Evolutionary conservation across 1,140 invertebrate species (phyloP).

Genomic region (Polypedilum pembai): DNA sequence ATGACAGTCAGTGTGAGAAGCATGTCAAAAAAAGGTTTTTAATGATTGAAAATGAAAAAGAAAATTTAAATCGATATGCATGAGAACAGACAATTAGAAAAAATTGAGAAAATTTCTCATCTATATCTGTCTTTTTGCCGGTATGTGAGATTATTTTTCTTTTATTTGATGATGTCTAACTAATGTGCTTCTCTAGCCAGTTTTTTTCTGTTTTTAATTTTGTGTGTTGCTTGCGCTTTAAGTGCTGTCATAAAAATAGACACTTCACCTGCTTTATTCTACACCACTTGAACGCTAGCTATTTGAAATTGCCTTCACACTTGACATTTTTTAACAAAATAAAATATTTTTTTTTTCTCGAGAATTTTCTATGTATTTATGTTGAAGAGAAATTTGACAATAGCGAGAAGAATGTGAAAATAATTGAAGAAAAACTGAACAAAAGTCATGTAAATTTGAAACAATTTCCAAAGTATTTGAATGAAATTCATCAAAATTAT

Average conservation of each 20-base stretch:
- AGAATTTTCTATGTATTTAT: too few species aligned
- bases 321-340: neutral
- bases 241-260: constrained; percentile 27
- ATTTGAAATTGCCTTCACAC: neutral
- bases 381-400: too few species aligned
- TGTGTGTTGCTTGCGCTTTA: neutral
- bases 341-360: too few species aligned
- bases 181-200: neutral
- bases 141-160: too few species aligned
- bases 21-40: too few species aligned
- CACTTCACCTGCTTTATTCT: constrained; percentile 19
- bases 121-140: too few species aligned
- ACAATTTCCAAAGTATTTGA: too few species aligned
- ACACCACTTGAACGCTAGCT: neutral
- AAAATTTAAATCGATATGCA: neutral
- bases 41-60: too few species aligned
- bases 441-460: too few species aligned
- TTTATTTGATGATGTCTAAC: too few species aligned
- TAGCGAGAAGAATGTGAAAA: neutral
- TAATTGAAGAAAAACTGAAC: neutral
- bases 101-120: neutral
- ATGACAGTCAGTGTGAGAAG: too few species aligned
- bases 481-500: too few species aligned
- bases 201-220: neutral
- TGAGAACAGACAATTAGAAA: neutral